Percentiles rank a stretch among this genome's conserved stretches.
Conservation (phyloP, 1,140 invertebrate species). For the Carcinoscorpius rotundicauda region DNA sequence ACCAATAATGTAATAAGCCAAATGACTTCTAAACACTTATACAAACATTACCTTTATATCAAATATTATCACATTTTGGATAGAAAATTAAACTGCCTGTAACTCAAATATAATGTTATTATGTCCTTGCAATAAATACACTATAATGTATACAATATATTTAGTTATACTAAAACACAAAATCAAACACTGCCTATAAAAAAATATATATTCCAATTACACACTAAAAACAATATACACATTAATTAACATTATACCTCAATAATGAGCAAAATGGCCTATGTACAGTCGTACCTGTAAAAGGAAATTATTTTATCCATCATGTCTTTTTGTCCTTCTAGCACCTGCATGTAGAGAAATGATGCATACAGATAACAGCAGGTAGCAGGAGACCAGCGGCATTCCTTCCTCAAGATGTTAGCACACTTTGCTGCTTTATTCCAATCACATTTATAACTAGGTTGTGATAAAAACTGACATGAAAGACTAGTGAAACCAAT, state of each 20-base stretch:
- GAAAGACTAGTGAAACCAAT: no score
- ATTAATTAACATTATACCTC: constrained; percentile 38
- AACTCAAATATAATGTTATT: no score
- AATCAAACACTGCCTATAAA: not conserved
- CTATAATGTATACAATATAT: no score
- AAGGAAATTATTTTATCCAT: constrained; percentile 29
- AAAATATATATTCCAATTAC: constrained; percentile 4
- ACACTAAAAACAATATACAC: constrained; percentile 2
- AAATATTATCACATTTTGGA: no score
- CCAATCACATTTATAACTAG: constrained; percentile 46
- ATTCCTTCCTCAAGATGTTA: constrained; percentile 54
- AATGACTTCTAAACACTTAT: no score
- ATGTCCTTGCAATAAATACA: no score
- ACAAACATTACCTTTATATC: no score
- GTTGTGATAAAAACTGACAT: no score
- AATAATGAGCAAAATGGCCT: constrained; percentile 31
- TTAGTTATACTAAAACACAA: not conserved
- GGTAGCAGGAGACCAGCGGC: constrained; percentile 80
- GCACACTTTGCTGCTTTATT: constrained; percentile 57
- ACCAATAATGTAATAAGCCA: no score
- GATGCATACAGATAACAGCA: constrained; percentile 81
- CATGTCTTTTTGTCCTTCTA: constrained; percentile 25
- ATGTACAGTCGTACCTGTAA: no score
- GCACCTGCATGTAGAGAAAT: constrained; percentile 55
- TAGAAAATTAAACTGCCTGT: no score